Base-by-base conservation (phyloP, 1,140 invertebrate genomes). In the Hermatobates lingyangjiaoensis region DNA sequence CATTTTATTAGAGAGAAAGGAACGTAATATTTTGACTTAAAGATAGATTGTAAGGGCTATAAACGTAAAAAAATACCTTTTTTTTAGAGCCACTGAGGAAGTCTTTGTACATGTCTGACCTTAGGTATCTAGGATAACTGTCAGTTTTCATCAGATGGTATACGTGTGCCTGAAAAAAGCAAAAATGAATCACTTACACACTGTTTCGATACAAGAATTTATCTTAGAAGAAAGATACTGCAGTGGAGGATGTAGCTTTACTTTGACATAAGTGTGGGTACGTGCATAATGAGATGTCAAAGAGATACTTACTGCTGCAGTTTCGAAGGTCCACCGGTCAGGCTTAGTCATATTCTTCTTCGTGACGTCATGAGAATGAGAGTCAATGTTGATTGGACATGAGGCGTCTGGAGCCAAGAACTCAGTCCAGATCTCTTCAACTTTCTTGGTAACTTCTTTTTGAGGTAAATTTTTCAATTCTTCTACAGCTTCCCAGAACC, bases 131-230 rank as follows among this genome's bases (percentile, higher is more conserved):
- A 38, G 90, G 93, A 64, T 99, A 99, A 60, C 87, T 94, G 68
- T 99, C 96, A 60, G 87, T 94, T 64, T 97, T 97, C 96, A 99
- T 99, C 52, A 98, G 71, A 64, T 97, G 92, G 69, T 97, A 98
- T 26, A 99, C 92, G 69, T 99, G 95, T 7, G 93, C 89, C 86
- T 94, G 70, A 39, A 70, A 67, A 58, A 62, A 27, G 61, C 50
- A 55, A 38, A 39, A 42, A 34, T 20, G 24, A 24, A 44, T 54
- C n/a, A 2, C 2, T 7, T 21, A 12, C 30, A 18, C 30, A 10
- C 10, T n/a, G n/a, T n/a, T n/a, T n/a, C n/a, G n/a, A n/a, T n/a
- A n/a, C n/a, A n/a, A n/a, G n/a, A n/a, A n/a, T n/a, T n/a, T n/a
- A n/a, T n/a, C n/a, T n/a, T n/a, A n/a, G n/a, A n/a, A n/a, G n/a